Evolutionary conservation across 2,113 vertebrate genomes (phyloP), one percentile per base, ranked within the genome.

Genomic region (Nothobranchius furzeri): DNA sequence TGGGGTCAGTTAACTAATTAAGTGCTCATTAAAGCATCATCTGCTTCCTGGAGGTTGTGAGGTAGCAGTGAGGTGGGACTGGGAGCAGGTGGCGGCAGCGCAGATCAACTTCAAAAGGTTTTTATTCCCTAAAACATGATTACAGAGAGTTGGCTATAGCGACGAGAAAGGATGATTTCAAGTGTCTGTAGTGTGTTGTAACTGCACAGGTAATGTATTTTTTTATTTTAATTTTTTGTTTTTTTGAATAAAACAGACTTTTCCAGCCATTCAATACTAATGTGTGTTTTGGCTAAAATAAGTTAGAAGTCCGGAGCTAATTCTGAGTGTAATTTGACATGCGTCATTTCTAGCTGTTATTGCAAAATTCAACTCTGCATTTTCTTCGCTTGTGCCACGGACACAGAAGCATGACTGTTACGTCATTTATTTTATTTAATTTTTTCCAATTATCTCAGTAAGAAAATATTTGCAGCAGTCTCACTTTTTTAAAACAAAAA

Each of bases 1-100:
- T 57, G 73, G 83, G 81, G 87, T 90, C 85, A 82, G 82, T 90
- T 87, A 89, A 89, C 81, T 81, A 89, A 91, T 90, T 89, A 89
- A 90, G 84, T 89, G 70, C 63, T 88, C 89, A 90, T 92, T 89
- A 90, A 76, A 84, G 73, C 51, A 81, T 86, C 68, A 79, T 74
- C 71, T 60, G 68, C 68, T 78, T 83, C 85, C 82, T 73, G 25
- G 65, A 65, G 74, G 70, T 83, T 82, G 67, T 64, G 78, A 75
- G 78, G 76, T 75, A 60, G 66, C 71, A 55, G 24, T 37, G 15
- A 50, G 68, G 51, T 53, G 79, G 77, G 70, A 76, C 56, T 36
- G 25, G 20, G 62, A 71, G 76, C 82, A 74, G 81, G 86, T 75
- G 79, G 70, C 60, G 77, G 63, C 0, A 37, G 67, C 69, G 75